Conservation (phyloP, 2,113 vertebrate species). For the Oncorhynchus kisutch region DNA sequence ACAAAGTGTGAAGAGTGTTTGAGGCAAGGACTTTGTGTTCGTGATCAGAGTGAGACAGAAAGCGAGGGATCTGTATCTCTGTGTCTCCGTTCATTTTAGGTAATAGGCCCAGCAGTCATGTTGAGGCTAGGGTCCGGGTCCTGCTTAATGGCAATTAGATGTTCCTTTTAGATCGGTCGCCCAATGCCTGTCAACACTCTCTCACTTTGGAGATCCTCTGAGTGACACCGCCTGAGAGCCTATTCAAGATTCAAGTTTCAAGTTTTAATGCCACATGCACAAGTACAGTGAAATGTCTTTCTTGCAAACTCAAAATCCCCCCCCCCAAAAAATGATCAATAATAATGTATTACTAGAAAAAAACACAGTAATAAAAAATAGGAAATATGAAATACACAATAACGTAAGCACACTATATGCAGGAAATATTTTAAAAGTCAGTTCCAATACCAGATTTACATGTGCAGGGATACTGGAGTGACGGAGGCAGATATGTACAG, state of each 20-base stretch:
- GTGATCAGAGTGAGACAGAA: conserved; percentile 27
- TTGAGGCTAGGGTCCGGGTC: conserved; percentile 38
- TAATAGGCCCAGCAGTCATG: conserved; percentile 60
- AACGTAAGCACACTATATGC: not conserved
- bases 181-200: conserved; percentile 60
- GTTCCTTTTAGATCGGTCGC: conserved; percentile 59
- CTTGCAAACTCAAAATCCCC: too few relatives aligned
- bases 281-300: too few relatives aligned
- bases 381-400: too few relatives aligned
- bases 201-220: conserved; percentile 48
- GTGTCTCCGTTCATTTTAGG: conserved; percentile 50
- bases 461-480: too few relatives aligned
- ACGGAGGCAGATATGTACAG: too few relatives aligned
- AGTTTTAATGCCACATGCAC: too few relatives aligned
- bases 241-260: conserved; percentile 35
- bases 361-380: too few relatives aligned
- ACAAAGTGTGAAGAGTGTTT: conserved; percentile 41
- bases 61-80: conserved; percentile 30
- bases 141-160: conserved; percentile 69
- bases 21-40: conserved; percentile 21
- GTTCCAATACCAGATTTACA: too few relatives aligned
- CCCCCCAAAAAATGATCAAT: too few relatives aligned
- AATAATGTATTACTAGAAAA: too few relatives aligned
- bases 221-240: conserved; percentile 57
- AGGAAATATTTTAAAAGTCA: too few relatives aligned